Evolutionary conservation across 1,140 invertebrate species (phyloP).

Genomic region (Pseudomyrmex cubaensis): DNA sequence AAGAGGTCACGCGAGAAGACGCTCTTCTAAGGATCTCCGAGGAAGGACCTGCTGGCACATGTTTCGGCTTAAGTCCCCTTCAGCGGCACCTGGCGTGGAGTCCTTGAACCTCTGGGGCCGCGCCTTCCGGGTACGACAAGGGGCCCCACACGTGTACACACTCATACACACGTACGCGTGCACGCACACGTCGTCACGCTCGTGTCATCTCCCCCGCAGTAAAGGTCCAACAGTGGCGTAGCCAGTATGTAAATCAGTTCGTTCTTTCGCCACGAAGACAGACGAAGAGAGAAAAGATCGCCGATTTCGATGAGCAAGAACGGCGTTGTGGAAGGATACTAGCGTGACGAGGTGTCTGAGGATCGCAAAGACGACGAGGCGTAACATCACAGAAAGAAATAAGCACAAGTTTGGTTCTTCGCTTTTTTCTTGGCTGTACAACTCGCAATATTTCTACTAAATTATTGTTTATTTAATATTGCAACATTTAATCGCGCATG

Average conservation of each 20-base stretch:
- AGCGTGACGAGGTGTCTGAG: slow-evolving; percentile 16
- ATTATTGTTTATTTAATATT: background rate
- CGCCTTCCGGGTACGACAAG: slow-evolving; percentile 81
- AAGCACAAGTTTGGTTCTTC: background rate
- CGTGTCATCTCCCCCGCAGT: slow-evolving; percentile 78
- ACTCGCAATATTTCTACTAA: slow-evolving; percentile 18
- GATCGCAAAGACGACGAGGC: slow-evolving; percentile 20
- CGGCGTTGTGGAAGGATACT: slow-evolving; percentile 30
- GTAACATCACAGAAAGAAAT: slow-evolving; percentile 32
- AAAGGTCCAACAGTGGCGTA: slow-evolving; percentile 78
- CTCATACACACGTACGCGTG: slow-evolving; percentile 59
- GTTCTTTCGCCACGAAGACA: slow-evolving; percentile 63
- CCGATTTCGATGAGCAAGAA: slow-evolving; percentile 59
- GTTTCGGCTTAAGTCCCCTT: slow-evolving; percentile 77
- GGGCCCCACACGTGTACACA: slow-evolving; percentile 69
- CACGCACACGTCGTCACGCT: slow-evolving; percentile 44
- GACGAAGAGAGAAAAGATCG: slow-evolving; percentile 59
- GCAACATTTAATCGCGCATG: too few species aligned
- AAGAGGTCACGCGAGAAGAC: slow-evolving; percentile 40
- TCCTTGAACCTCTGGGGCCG: slow-evolving; percentile 79
- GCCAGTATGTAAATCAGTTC: slow-evolving; percentile 82
- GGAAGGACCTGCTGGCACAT: slow-evolving; percentile 77
- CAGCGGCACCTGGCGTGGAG: slow-evolving; percentile 82
- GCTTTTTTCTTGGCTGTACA: background rate
- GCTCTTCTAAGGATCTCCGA: slow-evolving; percentile 52